Conservation (phyloP, 2,888 invertebrate genomes). For the Melanophora roralis region DNA sequence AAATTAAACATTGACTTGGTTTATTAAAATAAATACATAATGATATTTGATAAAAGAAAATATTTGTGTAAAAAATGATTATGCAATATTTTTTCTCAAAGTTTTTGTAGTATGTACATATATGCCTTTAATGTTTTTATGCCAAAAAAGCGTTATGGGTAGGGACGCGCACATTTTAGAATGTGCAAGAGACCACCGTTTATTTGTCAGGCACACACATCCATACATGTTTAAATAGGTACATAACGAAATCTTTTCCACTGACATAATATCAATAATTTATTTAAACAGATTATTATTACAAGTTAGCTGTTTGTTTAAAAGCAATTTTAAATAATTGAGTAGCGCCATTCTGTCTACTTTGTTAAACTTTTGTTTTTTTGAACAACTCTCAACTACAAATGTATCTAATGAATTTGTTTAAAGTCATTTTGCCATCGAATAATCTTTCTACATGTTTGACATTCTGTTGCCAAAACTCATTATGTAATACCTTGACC, state of each 20-base stretch:
- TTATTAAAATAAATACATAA: neutral
- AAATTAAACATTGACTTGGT: neutral
- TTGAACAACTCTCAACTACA: neutral
- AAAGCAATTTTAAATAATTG: neutral
- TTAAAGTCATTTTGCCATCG: neutral
- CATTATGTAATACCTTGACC: slow-evolving; percentile 24
- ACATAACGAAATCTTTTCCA: slow-evolving; percentile 20
- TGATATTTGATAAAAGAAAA: neutral
- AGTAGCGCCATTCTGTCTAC: slow-evolving; percentile 34
- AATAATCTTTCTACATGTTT: slow-evolving; percentile 1
- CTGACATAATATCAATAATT: slow-evolving; percentile 5
- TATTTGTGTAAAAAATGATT: slow-evolving; percentile 26
- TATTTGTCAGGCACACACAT: too few species aligned
- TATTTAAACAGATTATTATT: neutral
- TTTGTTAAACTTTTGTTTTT: slow-evolving; percentile 45
- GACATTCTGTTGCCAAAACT: slow-evolving; percentile 23
- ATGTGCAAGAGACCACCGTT: slow-evolving; percentile 26
- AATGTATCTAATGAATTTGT: neutral
- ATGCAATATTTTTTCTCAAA: slow-evolving; percentile 51
- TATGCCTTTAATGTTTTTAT: neutral
- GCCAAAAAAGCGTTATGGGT: slow-evolving; percentile 26
- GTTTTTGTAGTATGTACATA: slow-evolving; percentile 12
- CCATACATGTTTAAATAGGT: neutral
- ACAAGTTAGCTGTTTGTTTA: too few species aligned
- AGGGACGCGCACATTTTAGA: slow-evolving; percentile 34